Percentiles rank a stretch among this genome's conserved stretches.
phyloP scores from a whole-genome alignment of 23 tunicate species.

The Halocynthia roretzi region DNA sequence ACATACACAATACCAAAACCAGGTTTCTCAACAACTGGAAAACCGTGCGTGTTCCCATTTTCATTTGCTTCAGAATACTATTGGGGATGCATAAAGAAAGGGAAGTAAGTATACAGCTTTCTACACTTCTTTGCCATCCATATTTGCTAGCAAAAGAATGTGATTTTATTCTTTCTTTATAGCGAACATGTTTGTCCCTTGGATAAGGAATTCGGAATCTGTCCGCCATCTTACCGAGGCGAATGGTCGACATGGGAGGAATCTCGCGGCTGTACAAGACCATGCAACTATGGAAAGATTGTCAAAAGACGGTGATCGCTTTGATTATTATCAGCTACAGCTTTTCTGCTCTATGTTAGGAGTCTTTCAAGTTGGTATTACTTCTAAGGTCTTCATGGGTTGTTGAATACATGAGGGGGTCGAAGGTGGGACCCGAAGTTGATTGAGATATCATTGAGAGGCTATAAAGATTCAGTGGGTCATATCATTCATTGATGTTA shows the following conservation, averaged over 20 bases:
- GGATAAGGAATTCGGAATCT: slow-evolving; percentile 6
- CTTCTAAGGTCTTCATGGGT: no score
- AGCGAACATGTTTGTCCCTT: not conserved
- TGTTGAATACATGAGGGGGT: no score
- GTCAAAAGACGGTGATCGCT: slow-evolving; percentile 9
- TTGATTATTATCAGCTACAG: no score
- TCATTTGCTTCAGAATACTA: slow-evolving; percentile 10
- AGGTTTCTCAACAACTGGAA: slow-evolving; percentile 5
- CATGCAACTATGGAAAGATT: slow-evolving; percentile 43
- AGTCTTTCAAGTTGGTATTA: no score
- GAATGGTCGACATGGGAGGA: slow-evolving; percentile 43
- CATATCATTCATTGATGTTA: no score
- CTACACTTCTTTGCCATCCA: no score
- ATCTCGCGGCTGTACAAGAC: slow-evolving; percentile 29
- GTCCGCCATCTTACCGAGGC: slow-evolving; percentile 52
- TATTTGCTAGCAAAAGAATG: no score
- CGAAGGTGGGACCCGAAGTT: no score
- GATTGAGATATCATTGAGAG: no score
- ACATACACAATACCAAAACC: slow-evolving; percentile 58
- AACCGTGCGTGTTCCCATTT: slow-evolving; percentile 44
- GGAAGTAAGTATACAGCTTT: not conserved
- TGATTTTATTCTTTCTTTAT: no score
- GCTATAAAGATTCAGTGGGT: no score
- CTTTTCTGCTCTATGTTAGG: no score
- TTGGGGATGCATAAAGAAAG: slow-evolving; percentile 10